A percentile compares a stretch with the other conserved stretches of the same genome.
Conservation (phyloP, 92 coral and sea anemone genomes). For the Zoanthus solanderi region DNA sequence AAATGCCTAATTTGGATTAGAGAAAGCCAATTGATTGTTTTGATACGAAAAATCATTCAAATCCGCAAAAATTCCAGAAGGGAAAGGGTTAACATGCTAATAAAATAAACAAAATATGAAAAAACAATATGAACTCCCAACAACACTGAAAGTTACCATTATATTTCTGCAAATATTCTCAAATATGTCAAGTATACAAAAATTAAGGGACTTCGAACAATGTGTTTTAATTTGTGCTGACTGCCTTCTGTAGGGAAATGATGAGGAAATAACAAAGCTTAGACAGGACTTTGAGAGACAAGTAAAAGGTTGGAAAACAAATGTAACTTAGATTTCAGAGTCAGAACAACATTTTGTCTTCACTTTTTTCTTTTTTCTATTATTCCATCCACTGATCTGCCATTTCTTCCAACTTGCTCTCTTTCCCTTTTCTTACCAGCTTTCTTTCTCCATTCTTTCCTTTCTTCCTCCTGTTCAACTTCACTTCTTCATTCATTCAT, state of each 20-base stretch:
- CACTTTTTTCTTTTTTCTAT: no score
- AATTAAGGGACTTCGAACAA: not conserved
- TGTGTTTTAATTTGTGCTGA: not conserved
- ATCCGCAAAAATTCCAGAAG: no score
- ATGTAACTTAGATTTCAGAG: not conserved
- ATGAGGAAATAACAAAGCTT: slow-evolving; percentile 93
- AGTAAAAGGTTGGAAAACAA: slow-evolving; percentile 80
- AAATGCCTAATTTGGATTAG: no score
- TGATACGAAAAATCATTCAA: no score
- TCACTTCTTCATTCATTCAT: not conserved
- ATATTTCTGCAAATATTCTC: not conserved
- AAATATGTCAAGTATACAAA: not conserved
- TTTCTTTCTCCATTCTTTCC: not conserved
- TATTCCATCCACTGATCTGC: no score
- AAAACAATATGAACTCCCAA: not conserved
- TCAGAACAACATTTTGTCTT: no score
- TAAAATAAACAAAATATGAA: not conserved
- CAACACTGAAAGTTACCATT: not conserved
- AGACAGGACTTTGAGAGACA: slow-evolving; percentile 98
- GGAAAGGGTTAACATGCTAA: no score
- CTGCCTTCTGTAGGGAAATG: slow-evolving; percentile 75
- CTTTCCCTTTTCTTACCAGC: not conserved
- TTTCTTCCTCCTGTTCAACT: not conserved
- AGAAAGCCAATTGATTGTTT: no score
- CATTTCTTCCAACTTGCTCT: not conserved